Conservation (phyloP, 37 sponge, comb jelly and placozoan genomes). For the Amphimedon queenslandica region DNA sequence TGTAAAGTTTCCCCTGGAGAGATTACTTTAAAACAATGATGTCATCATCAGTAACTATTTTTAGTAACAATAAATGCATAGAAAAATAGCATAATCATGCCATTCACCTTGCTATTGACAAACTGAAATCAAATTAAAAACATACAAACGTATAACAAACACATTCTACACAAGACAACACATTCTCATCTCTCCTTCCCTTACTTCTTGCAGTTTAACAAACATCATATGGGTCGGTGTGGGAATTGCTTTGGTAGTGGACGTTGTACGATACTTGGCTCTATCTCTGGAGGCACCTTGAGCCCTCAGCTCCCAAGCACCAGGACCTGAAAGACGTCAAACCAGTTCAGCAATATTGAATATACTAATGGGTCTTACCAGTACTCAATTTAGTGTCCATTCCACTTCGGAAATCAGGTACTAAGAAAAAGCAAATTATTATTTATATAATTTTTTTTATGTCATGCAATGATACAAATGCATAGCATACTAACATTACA, state of each 20-base stretch:
- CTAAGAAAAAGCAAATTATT: conserved; percentile 11
- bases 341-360: too few relatives aligned
- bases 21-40: too few relatives aligned
- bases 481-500: background rate
- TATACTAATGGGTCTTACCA: background rate
- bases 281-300: background rate
- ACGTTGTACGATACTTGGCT: conserved; percentile 2
- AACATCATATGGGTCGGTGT: conserved; percentile 47
- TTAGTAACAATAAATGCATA: too few relatives aligned
- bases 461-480: background rate
- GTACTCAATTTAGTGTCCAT: conserved; percentile 38
- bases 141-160: too few relatives aligned
- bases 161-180: too few relatives aligned
- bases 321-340: conserved; percentile 33
- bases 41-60: too few relatives aligned
- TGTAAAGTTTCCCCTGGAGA: too few relatives aligned
- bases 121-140: too few relatives aligned
- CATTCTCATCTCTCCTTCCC: too few relatives aligned
- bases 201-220: conserved; percentile 26
- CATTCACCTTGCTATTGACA: too few relatives aligned
- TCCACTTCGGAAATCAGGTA: conserved; percentile 62
- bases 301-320: conserved; percentile 43
- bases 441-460: background rate
- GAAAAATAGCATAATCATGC: too few relatives aligned
- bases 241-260: conserved; percentile 32